Evolutionary conservation across 92 coral and sea anemone species (phyloP), one percentile per base, ranked within the genome.

Genomic region (Parazoanthus atlanticus): DNA sequence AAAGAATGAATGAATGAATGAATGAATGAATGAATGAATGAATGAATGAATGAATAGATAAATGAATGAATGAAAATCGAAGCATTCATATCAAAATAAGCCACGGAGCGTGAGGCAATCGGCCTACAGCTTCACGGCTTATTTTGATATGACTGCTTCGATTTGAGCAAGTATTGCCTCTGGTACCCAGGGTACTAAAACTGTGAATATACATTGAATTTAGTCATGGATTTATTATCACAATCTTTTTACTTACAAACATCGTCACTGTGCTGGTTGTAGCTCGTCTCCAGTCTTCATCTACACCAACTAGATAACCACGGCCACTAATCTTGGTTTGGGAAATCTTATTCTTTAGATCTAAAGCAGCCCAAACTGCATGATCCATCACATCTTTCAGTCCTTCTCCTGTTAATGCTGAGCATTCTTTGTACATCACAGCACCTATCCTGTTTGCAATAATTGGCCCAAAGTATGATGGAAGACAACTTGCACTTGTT

Each of bases 381-480:
- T 43, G 11, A 26, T 34, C 52, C 17, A 65, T 29, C 58, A 82
- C 56, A 65, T 66, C 58, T 4, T 82, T 17, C 25, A 36, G 23
- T 66, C 76, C 76, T 65, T 38, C 56, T 25, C 75, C 76, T 19
- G 49, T 58, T 3, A 2, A 66, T 33, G 54, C 12, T 13, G 86
- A 65, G 17, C 86, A 82, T 66, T 82, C 86, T 0, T 25, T 36
- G 58, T 82, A 82, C 34, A 34, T 23, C 12, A 28, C 86, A 64
- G 86, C 86, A 65, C 86, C 86, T 8, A 82, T 65, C 32, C 71
- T 5, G 12, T 36, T 36, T 8, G 86, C 56, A 82, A 58, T 65
- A 31, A 7, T 38, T 36, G 76, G 36, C 6, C 86, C 86, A 12
- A 82, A 69, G 4, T 8, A 16, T 65, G 75, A 36, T 65, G 76